A percentile compares a stretch with the other conserved stretches of the same genome.
These are phyloP conservation scores for Stegodyphus mimosarum DNA, from an alignment of 1,140 invertebrate genomes.

Conservation along the genomic window DNA sequence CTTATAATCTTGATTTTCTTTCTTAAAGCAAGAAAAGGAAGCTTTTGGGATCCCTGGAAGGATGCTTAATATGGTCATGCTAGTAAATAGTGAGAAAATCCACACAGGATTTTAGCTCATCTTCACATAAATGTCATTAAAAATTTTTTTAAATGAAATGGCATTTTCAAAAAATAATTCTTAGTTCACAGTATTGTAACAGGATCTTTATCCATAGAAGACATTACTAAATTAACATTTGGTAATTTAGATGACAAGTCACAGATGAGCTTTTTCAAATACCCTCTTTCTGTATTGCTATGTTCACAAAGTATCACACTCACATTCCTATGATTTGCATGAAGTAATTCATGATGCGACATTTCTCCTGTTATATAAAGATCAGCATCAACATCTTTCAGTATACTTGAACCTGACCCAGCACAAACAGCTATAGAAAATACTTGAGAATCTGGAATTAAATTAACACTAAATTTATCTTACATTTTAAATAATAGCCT, in stretches of 20 bases:
- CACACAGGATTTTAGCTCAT: too few species aligned
- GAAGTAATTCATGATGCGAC: conserved; percentile 94
- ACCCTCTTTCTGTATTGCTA: conserved; percentile 94
- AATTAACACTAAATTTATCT: not conserved
- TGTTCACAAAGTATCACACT: conserved; percentile 92
- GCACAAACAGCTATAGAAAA: conserved; percentile 85
- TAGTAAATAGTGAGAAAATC: too few species aligned
- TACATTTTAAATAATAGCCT: too few species aligned
- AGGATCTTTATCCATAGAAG: conserved; percentile 80
- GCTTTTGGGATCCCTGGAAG: too few species aligned
- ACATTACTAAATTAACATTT: conserved; percentile 76
- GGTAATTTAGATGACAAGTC: conserved; percentile 69
- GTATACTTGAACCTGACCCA: conserved; percentile 84
- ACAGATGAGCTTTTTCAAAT: conserved; percentile 71
- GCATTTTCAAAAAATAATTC: not conserved
- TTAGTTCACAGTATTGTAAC: conserved; percentile 68
- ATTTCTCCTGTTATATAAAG: conserved; percentile 94
- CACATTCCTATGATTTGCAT: conserved; percentile 79
- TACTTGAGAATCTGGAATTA: conserved; percentile 63
- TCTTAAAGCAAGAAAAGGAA: too few species aligned
- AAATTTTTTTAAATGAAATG: not conserved
- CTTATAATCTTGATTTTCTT: too few species aligned
- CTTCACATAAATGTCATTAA: not conserved
- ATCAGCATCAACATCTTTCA: conserved; percentile 79
- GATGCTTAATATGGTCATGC: too few species aligned